Conservation (phyloP, 2,113 vertebrate genomes). For the Aspidoscelis tigris region DNA sequence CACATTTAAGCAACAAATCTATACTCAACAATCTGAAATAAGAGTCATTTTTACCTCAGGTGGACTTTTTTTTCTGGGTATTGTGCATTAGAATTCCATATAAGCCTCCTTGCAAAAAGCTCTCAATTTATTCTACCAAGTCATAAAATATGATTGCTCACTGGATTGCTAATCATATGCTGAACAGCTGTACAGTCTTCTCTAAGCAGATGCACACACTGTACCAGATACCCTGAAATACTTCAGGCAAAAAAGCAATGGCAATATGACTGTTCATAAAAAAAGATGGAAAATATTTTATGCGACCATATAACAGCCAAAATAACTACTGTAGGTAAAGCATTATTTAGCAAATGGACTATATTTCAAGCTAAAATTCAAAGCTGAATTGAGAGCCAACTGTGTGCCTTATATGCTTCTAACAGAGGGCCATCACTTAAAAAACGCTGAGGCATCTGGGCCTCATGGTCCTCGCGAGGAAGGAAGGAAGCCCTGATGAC, state of each 20-base stretch:
- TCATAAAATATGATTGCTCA: too few relatives aligned
- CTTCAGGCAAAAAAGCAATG: not conserved
- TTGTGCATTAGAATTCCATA: not conserved
- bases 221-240: conserved; percentile 5
- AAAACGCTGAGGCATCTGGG: not conserved
- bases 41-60: not conserved
- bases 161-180: not conserved
- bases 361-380: not conserved
- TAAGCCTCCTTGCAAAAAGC: too few relatives aligned
- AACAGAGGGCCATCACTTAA: not conserved
- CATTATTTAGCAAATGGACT: not conserved
- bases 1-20: not conserved
- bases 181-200: not conserved
- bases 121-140: too few relatives aligned
- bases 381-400: not conserved
- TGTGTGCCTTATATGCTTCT: not conserved
- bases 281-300: conserved; percentile 1
- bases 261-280: not conserved
- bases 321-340: not conserved
- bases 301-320: not conserved
- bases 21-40: not conserved
- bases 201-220: not conserved
- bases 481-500: too few relatives aligned
- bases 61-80: not conserved
- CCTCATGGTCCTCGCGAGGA: too few relatives aligned